Evolutionary conservation across 2,113 vertebrate genomes (phyloP).

Genomic region (Pogonocichla stellata): DNA sequence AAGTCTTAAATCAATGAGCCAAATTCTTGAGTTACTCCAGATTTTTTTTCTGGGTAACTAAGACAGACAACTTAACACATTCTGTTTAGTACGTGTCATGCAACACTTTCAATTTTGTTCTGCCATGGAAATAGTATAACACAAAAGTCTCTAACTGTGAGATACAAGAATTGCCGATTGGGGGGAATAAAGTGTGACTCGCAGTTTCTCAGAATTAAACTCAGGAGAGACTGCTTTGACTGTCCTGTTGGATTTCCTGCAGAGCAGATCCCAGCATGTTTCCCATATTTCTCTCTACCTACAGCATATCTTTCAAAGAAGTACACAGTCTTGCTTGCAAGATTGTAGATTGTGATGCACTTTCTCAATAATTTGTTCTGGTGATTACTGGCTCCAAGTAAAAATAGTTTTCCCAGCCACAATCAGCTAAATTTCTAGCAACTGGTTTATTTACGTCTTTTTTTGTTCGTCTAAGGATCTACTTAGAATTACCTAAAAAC

Average conservation of each 20-base stretch:
- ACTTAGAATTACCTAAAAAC: neutral
- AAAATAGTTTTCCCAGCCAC: neutral
- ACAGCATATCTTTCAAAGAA: neutral
- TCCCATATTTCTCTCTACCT: neutral
- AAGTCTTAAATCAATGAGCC: conserved; percentile 50
- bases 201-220: conserved; percentile 58
- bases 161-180: conserved; percentile 34
- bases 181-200: conserved; percentile 57
- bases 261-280: neutral
- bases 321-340: neutral
- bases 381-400: neutral
- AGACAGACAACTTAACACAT: conserved; percentile 69
- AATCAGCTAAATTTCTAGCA: neutral
- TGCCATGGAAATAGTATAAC: conserved; percentile 59
- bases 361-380: neutral
- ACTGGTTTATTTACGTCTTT: neutral
- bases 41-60: conserved; percentile 64
- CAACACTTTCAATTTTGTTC: conserved; percentile 66
- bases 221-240: conserved; percentile 42
- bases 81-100: conserved; percentile 68
- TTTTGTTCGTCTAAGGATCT: neutral
- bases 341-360: neutral
- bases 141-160: conserved; percentile 49
- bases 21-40: conserved; percentile 68
- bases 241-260: conserved; percentile 39